A percentile compares a stretch with the other conserved stretches of the same genome.
Conservation (phyloP, 2,113 vertebrate species). For the Elephantulus edwardii region DNA sequence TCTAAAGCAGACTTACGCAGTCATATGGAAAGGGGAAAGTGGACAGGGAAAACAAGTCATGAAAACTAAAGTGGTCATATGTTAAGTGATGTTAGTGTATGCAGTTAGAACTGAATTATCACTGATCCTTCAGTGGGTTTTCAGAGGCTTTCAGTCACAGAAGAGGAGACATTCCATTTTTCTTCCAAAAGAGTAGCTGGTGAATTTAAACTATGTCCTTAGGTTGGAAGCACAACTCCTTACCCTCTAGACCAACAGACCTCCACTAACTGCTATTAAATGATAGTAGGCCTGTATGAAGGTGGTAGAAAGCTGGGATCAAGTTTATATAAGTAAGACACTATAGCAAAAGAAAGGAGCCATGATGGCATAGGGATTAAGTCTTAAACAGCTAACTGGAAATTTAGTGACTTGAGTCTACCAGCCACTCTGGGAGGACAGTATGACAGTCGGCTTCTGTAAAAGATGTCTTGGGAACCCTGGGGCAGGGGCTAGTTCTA, state of each 20-base stretch:
- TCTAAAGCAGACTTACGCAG: neutral
- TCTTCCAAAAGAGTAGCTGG: too few relatives aligned
- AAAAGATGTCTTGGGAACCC: neutral
- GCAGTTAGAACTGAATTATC: too few relatives aligned
- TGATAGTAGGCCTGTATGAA: constrained; percentile 6
- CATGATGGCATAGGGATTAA: neutral
- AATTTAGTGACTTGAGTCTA: neutral
- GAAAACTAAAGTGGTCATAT: neutral
- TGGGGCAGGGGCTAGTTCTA: neutral
- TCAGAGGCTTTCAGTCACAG: too few relatives aligned
- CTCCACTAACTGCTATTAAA: too few relatives aligned
- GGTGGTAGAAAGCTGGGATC: neutral
- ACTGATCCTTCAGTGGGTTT: too few relatives aligned
- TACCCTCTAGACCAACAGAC: too few relatives aligned
- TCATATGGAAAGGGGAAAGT: neutral
- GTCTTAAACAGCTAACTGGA: neutral
- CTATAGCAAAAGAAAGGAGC: neutral
- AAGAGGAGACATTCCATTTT: too few relatives aligned
- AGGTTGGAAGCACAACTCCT: too few relatives aligned
- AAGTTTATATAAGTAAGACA: constrained; percentile 43
- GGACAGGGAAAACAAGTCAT: neutral
- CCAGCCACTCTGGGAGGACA: neutral
- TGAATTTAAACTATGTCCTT: too few relatives aligned
- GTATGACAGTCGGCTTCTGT: neutral
- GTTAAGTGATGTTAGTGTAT: too few relatives aligned